Conservation (phyloP, 2,888 invertebrate species). For the Muschampia plurimacula region DNA sequence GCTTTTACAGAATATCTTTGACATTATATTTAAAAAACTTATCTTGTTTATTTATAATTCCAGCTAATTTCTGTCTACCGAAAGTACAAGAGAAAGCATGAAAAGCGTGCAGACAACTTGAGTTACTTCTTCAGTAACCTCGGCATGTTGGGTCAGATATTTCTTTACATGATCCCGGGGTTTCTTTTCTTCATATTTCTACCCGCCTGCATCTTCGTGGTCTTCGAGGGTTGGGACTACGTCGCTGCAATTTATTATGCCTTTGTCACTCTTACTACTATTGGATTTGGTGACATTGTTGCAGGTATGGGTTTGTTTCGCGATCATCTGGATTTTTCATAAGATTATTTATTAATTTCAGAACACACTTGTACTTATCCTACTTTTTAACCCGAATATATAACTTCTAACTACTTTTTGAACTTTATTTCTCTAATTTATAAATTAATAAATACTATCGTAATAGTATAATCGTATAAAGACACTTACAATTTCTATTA, state of each 20-base stretch:
- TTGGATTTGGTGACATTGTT: slow-evolving; percentile 97
- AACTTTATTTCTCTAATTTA: too few relatives aligned
- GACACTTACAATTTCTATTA: too few relatives aligned
- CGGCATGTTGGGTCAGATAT: slow-evolving; percentile 91
- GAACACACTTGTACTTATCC: too few relatives aligned
- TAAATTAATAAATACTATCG: too few relatives aligned
- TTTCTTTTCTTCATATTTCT: slow-evolving; percentile 94
- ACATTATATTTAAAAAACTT: background rate
- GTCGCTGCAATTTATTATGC: slow-evolving; percentile 94
- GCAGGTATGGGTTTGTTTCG: slow-evolving; percentile 86
- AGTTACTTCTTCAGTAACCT: slow-evolving; percentile 89
- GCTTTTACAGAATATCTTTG: background rate
- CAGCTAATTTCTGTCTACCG: slow-evolving; percentile 92
- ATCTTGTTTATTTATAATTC: slow-evolving; percentile 49
- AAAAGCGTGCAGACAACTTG: slow-evolving; percentile 83
- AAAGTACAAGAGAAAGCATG: slow-evolving; percentile 91
- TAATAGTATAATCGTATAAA: too few relatives aligned
- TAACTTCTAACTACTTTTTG: too few relatives aligned
- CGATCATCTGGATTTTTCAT: background rate
- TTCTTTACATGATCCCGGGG: slow-evolving; percentile 95
- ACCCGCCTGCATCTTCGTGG: slow-evolving; percentile 93
- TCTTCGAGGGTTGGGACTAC: slow-evolving; percentile 95
- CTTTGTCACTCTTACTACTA: slow-evolving; percentile 94
- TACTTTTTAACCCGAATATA: too few relatives aligned
- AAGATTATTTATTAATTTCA: too few relatives aligned